Evolutionary conservation across 1,140 invertebrate genomes (phyloP).

Genomic region (Calephelis nemesis): DNA sequence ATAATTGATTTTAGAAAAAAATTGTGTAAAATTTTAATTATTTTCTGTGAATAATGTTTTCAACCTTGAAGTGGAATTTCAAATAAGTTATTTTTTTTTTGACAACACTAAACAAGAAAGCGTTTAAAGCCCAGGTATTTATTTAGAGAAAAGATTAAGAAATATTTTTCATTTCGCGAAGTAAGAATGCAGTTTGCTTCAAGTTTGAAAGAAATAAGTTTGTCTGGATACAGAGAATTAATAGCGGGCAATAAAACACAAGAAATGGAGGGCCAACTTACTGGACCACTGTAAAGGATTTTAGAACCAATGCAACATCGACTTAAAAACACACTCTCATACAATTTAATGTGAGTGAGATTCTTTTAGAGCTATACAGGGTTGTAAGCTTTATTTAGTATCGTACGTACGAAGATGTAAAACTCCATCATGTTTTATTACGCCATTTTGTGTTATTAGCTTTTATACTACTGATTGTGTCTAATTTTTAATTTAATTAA

Average conservation of each 20-base stretch:
- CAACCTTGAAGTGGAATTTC: not conserved
- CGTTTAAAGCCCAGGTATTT: constrained; percentile 1
- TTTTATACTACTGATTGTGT: too few species aligned
- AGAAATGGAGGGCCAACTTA: constrained; percentile 20
- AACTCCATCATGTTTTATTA: too few species aligned
- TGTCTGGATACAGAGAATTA: constrained; percentile 25
- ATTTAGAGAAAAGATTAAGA: constrained; percentile 15
- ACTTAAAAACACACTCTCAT: not conserved
- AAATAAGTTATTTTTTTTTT: not conserved
- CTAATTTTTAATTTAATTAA: too few species aligned
- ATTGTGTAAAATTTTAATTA: too few species aligned
- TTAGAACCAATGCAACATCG: constrained; percentile 12
- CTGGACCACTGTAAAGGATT: constrained; percentile 15
- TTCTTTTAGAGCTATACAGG: too few species aligned
- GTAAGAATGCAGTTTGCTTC: constrained; percentile 16
- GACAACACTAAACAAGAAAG: not conserved
- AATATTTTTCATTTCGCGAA: constrained; percentile 24
- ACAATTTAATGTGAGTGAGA: not conserved
- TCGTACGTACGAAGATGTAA: too few species aligned
- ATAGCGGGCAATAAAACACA: constrained; percentile 25
- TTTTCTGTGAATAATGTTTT: too few species aligned
- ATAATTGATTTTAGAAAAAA: too few species aligned
- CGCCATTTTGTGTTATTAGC: too few species aligned
- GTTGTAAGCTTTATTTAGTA: too few species aligned
- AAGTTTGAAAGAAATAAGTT: constrained; percentile 26